Percentiles rank a stretch among this genome's conserved stretches.
Evolutionary conservation across 2,888 invertebrate genomes (phyloP).

Genomic region (Drosophila pseudotalamancana): DNA sequence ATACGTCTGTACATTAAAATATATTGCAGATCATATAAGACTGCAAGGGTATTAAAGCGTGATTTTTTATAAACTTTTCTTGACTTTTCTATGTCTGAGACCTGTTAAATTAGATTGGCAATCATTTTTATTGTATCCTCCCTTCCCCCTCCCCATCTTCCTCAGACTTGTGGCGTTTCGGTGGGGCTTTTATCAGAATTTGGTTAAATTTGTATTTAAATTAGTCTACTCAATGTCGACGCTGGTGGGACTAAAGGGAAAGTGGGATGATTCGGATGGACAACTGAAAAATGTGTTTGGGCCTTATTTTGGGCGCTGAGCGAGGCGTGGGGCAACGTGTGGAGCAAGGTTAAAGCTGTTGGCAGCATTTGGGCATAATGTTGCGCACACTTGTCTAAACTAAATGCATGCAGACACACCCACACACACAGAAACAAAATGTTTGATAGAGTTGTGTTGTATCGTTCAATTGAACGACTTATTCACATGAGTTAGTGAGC

Average conservation of each 20-base stretch:
- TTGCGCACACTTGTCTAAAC: conserved; percentile 33
- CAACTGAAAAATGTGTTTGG: neutral
- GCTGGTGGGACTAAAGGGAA: too few species aligned
- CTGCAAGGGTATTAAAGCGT: too few species aligned
- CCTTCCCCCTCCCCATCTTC: neutral
- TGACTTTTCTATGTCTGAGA: too few species aligned
- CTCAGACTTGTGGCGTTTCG: too few species aligned
- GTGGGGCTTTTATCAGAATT: conserved; percentile 33
- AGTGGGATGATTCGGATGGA: neutral
- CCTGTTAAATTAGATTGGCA: too few species aligned
- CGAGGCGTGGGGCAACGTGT: too few species aligned
- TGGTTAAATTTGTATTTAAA: conserved; percentile 40
- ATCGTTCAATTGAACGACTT: neutral
- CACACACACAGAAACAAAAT: too few species aligned
- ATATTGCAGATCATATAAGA: too few species aligned
- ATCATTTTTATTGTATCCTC: neutral
- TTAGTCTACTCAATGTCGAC: conserved; percentile 23
- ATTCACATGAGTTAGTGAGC: neutral
- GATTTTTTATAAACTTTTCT: too few species aligned
- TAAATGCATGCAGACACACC: conserved; percentile 35
- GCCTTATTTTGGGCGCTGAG: too few species aligned
- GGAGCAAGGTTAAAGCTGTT: conserved; percentile 12
- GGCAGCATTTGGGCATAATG: conserved; percentile 43
- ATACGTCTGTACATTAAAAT: too few species aligned
- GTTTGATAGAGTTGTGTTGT: neutral